Evolutionary conservation across 2,888 invertebrate genomes (phyloP).

Genomic region (Cataglyphis rosenhaueri): DNA sequence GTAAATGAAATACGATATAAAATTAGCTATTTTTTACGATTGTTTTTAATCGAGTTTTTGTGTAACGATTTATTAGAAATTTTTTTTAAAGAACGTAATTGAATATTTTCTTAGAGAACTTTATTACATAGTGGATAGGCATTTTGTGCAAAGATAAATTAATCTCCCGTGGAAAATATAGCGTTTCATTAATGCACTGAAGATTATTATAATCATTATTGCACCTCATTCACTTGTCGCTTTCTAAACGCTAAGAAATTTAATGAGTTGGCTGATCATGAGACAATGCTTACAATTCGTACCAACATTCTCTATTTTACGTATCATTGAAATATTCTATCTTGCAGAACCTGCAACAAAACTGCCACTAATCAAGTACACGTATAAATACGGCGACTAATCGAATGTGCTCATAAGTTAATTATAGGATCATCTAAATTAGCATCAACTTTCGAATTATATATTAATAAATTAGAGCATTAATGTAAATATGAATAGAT

Average conservation of each 20-base stretch:
- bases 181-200: slow-evolving; percentile 56
- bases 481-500: background rate
- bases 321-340: slow-evolving; percentile 37
- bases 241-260: slow-evolving; percentile 59
- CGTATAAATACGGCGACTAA: slow-evolving; percentile 5
- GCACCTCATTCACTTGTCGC: slow-evolving; percentile 37
- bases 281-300: slow-evolving; percentile 50
- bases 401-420: slow-evolving; percentile 20
- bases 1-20: background rate
- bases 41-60: slow-evolving; percentile 19
- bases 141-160: slow-evolving; percentile 45
- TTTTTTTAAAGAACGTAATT: slow-evolving; percentile 33
- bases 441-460: slow-evolving; percentile 24
- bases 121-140: background rate
- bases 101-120: slow-evolving; percentile 46
- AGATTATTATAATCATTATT: slow-evolving; percentile 45
- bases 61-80: slow-evolving; percentile 36
- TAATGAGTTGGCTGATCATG: slow-evolving; percentile 43
- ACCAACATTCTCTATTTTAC: slow-evolving; percentile 38
- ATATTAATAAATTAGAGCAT: background rate
- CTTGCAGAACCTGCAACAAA: slow-evolving; percentile 33
- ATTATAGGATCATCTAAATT: slow-evolving; percentile 19
- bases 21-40: slow-evolving; percentile 20
- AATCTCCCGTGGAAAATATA: slow-evolving; percentile 57
- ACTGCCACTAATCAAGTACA: slow-evolving; percentile 30